Evolutionary conservation across 2,113 vertebrate genomes (phyloP).

Genomic region (Phainopepla nitens): DNA sequence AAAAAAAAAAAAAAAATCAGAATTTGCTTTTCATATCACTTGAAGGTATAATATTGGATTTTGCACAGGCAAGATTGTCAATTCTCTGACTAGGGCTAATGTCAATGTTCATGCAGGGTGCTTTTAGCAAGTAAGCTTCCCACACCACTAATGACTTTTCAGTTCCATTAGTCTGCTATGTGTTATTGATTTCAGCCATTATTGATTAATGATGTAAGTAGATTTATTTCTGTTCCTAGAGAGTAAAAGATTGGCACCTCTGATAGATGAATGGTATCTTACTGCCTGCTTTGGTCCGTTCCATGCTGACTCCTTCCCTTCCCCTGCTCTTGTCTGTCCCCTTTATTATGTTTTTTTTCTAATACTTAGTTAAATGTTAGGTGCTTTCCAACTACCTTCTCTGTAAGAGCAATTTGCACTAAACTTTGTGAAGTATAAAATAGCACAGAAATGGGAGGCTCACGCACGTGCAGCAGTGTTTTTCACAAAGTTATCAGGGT

Average conservation of each 20-base stretch:
- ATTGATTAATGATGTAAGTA: background rate
- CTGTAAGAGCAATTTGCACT: background rate
- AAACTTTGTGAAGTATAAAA: background rate
- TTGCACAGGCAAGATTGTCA: background rate
- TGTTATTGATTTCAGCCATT: constrained; percentile 11
- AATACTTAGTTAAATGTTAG: background rate
- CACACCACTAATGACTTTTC: background rate
- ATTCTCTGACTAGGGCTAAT: background rate
- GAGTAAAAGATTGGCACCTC: background rate
- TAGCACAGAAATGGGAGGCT: background rate
- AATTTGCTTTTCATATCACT: background rate
- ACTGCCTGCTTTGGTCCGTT: background rate
- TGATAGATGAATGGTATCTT: background rate
- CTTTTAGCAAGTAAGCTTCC: background rate
- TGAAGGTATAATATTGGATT: background rate
- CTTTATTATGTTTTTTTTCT: background rate
- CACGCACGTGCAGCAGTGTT: background rate
- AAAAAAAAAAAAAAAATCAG: background rate
- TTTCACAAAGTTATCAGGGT: background rate
- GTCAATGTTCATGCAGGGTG: background rate
- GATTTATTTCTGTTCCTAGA: constrained; percentile 1
- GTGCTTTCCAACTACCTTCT: background rate
- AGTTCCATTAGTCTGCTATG: constrained; percentile 16
- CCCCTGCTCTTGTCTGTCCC: background rate
- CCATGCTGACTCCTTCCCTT: background rate